Evolutionary conservation across 1,140 invertebrate species (phyloP).

Genomic region (Cryptotermes secundus): DNA sequence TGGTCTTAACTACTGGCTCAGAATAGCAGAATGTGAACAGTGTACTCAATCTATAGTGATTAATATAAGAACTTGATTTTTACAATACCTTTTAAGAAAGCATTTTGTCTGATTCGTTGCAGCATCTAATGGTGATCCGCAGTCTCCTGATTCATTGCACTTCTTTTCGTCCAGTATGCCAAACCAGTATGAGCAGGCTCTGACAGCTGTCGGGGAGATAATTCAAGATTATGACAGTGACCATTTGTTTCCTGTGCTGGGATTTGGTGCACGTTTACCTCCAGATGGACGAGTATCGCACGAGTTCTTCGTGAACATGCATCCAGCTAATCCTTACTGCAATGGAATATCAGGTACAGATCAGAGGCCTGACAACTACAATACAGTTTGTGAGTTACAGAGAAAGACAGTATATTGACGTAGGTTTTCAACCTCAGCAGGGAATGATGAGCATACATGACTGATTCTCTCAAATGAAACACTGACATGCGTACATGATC

Average conservation of each 20-base stretch:
- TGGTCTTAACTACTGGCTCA: no score
- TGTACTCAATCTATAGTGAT: no score
- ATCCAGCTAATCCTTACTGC: conserved; percentile 60
- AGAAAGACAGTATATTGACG: no score
- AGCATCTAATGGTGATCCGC: conserved; percentile 66
- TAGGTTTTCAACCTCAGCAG: no score
- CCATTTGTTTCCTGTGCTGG: conserved; percentile 58
- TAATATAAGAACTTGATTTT: no score
- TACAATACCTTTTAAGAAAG: no score
- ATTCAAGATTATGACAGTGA: conserved; percentile 63
- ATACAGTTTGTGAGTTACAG: no score
- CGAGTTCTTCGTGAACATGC: conserved; percentile 61
- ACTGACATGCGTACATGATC: background rate
- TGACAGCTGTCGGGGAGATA: conserved; percentile 61
- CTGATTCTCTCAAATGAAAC: background rate
- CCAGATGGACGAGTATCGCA: conserved; percentile 56
- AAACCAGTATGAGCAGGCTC: conserved; percentile 61
- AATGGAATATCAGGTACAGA: conserved; percentile 44
- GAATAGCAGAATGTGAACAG: no score
- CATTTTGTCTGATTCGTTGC: background rate
- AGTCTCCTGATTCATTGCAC: conserved; percentile 58
- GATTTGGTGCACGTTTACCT: conserved; percentile 58
- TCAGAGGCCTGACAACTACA: background rate
- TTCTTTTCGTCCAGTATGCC: conserved; percentile 48
- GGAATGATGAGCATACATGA: no score